These are phyloP conservation scores for Nothocercus julius DNA, from an alignment of 2,113 vertebrate genomes.

Conservation along the genomic window DNA sequence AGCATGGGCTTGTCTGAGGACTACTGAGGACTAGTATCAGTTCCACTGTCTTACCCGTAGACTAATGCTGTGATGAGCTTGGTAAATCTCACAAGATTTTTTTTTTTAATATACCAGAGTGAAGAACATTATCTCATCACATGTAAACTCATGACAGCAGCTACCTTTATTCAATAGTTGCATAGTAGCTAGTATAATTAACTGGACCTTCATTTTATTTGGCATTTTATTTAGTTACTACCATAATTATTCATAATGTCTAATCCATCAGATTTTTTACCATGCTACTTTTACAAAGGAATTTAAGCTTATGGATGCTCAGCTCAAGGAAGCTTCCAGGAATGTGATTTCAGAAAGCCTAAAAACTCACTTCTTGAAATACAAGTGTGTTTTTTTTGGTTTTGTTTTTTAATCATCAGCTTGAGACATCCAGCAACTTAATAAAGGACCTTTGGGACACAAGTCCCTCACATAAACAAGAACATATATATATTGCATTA, in stretches of 20 bases:
- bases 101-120: neutral
- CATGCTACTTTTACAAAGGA: neutral
- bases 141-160: neutral
- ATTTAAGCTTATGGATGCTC: neutral
- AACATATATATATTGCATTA: neutral
- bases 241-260: constrained; percentile 18
- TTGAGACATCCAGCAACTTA: neutral
- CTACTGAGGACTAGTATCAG: rapidly evolving
- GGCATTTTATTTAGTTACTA: constrained; percentile 14
- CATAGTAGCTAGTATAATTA: constrained; percentile 3
- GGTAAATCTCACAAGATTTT: neutral
- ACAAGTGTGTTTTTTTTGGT: neutral
- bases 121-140: constrained; percentile 34
- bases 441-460: neutral
- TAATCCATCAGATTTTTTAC: neutral
- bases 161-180: constrained; percentile 27
- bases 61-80: neutral
- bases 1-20: rapidly evolving
- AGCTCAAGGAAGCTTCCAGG: neutral
- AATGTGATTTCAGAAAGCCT: neutral
- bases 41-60: neutral
- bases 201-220: constrained; percentile 36
- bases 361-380: neutral
- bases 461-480: neutral
- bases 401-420: neutral